Conservation (phyloP, 2,797 vertebrate genomes). For the Pseudochromis fuscus region DNA sequence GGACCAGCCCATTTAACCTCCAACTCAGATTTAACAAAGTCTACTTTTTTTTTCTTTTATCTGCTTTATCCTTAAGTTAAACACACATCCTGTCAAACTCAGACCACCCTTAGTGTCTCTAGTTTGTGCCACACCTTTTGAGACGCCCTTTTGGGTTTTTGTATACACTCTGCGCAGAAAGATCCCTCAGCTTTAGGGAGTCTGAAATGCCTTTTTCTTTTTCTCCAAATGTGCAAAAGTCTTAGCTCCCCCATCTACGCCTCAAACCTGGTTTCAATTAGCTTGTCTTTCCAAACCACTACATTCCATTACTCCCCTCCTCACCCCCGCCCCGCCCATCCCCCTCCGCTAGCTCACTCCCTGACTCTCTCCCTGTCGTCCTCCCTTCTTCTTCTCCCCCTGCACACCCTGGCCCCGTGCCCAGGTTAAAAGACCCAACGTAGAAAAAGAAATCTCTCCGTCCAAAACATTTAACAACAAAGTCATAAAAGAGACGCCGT, state of each 20-base stretch:
- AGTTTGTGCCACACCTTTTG: conserved; percentile 19
- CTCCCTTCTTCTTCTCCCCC: conserved; percentile 57
- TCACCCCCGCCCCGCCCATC: conserved; percentile 66
- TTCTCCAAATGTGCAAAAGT: conserved; percentile 71
- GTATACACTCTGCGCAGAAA: not conserved
- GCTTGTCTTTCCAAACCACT: conserved; percentile 91
- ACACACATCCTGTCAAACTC: not conserved
- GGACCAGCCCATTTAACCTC: conserved; percentile 54
- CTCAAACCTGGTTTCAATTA: conserved; percentile 91
- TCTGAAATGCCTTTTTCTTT: conserved; percentile 59
- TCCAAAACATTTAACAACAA: conserved; percentile 30
- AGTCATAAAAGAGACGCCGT: conserved; percentile 14
- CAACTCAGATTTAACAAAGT: conserved; percentile 42
- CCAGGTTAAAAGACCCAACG: conserved; percentile 76
- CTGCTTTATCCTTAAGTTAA: conserved; percentile 14
- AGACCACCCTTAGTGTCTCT: not conserved
- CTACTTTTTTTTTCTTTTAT: not conserved
- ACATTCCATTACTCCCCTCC: conserved; percentile 87
- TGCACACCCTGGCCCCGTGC: conserved; percentile 74
- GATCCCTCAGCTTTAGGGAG: conserved; percentile 19
- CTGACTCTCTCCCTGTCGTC: conserved; percentile 67
- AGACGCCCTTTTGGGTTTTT: not conserved
- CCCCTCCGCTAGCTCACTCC: conserved; percentile 70
- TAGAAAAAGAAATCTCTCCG: conserved; percentile 50
- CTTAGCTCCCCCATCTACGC: conserved; percentile 70